phyloP scores from a whole-genome alignment of 1,140 invertebrate genomes.

The Nasonia vitripennis region DNA sequence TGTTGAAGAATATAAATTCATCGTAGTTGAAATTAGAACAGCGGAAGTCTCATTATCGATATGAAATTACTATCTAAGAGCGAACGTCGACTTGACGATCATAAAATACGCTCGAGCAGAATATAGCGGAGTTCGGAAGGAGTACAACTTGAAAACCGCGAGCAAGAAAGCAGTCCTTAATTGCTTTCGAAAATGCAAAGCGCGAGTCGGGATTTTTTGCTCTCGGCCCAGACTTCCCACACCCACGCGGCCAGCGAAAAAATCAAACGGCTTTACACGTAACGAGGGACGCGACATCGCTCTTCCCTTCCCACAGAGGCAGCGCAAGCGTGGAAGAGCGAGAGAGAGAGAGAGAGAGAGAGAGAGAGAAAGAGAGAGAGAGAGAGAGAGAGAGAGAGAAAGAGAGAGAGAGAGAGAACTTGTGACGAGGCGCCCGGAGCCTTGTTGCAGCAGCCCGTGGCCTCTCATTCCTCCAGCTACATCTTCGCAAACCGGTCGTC shows the following conservation, averaged over 20 bases:
- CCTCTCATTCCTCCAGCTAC: not conserved
- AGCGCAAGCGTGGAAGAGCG: too few relatives aligned
- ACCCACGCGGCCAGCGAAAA: not conserved
- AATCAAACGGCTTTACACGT: not conserved
- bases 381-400: not conserved
- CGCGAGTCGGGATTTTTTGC: not conserved
- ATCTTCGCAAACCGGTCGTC: constrained; percentile 41
- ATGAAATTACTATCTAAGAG: too few relatives aligned
- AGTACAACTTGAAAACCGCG: too few relatives aligned
- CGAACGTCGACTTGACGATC: too few relatives aligned
- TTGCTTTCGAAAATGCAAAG: not conserved
- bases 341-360: not conserved
- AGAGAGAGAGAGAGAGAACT: not conserved
- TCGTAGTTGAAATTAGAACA: too few relatives aligned
- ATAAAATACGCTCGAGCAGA: too few relatives aligned
- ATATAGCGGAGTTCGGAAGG: too few relatives aligned
- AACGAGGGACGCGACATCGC: constrained; percentile 6
- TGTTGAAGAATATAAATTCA: too few relatives aligned
- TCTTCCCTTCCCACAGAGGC: not conserved
- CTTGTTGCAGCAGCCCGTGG: constrained; percentile 13
- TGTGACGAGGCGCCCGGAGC: constrained; percentile 22
- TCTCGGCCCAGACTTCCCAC: not conserved
- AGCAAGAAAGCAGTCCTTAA: not conserved
- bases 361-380: not conserved
- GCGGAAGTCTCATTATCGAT: too few relatives aligned